Conservation (phyloP, 2,797 vertebrate genomes). For the Bovichtus diacanthus region DNA sequence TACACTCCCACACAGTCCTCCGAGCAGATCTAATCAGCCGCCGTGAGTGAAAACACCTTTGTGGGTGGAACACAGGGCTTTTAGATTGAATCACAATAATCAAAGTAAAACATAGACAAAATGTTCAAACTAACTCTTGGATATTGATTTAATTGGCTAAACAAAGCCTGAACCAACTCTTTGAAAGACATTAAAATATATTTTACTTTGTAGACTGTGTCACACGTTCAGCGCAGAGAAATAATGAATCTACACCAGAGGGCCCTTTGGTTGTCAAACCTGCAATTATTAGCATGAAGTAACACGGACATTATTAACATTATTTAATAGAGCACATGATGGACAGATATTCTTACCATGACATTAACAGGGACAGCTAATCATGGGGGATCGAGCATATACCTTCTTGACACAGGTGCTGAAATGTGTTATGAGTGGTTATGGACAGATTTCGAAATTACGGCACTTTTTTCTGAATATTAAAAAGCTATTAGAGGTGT, state of each 20-base stretch:
- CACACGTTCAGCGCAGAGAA: neutral
- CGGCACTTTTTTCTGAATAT: constrained; percentile 20
- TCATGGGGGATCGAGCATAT: constrained; percentile 18
- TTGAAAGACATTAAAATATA: neutral
- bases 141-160: neutral
- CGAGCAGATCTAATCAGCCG: neutral
- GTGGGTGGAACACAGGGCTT: neutral
- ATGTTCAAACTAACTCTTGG: neutral
- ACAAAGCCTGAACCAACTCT: neutral
- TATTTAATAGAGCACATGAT: constrained; percentile 34
- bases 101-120: neutral
- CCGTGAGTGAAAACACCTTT: neutral
- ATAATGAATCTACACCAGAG: constrained; percentile 1
- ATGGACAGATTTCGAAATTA: constrained; percentile 37
- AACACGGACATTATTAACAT: constrained; percentile 1
- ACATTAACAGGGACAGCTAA: constrained; percentile 30
- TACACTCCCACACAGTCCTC: neutral
- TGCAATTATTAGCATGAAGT: constrained; percentile 25
- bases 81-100: constrained; percentile 1
- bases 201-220: constrained; percentile 9
- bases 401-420: constrained; percentile 11
- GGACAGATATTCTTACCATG: constrained; percentile 28
- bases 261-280: constrained; percentile 25
- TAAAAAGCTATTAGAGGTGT: constrained; percentile 43
- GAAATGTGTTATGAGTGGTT: constrained; percentile 18